A percentile compares a stretch with the other conserved stretches of the same genome.
Evolutionary conservation across 2,113 vertebrate genomes (phyloP).

Genomic region (Piprites chloris): DNA sequence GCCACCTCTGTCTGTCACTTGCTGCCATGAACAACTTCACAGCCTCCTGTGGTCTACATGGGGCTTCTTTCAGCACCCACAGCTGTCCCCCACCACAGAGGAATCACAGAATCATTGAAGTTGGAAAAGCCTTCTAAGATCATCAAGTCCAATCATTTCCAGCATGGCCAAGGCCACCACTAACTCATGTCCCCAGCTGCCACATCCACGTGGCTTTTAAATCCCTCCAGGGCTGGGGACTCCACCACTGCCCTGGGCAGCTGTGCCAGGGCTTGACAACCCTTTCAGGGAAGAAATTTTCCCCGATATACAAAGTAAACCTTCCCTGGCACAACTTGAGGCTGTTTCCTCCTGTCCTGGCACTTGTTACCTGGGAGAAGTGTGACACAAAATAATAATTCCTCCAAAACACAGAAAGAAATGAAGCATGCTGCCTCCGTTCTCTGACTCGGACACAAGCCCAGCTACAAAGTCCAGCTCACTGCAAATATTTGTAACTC

Average conservation of each 20-base stretch:
- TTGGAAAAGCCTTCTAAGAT: background rate
- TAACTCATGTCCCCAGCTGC: background rate
- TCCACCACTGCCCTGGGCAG: background rate
- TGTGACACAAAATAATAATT: background rate
- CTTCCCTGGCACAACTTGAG: background rate
- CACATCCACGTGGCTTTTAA: background rate
- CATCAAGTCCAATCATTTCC: too few species aligned
- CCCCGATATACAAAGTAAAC: background rate
- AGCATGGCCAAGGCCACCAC: background rate
- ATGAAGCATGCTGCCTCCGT: background rate
- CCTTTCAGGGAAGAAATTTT: background rate
- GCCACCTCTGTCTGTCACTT: background rate
- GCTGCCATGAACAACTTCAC: accelerated
- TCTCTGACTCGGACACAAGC: background rate
- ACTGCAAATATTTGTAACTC: background rate
- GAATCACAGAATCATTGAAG: background rate
- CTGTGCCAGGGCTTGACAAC: background rate
- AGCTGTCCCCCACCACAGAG: background rate
- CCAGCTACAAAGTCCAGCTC: background rate
- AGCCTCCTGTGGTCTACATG: background rate
- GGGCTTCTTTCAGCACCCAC: background rate
- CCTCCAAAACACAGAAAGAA: background rate
- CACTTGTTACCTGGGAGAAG: background rate
- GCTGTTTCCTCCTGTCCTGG: background rate
- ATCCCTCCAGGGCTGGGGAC: background rate